A percentile compares a stretch with the other conserved stretches of the same genome.
phyloP scores from a whole-genome alignment of 1,140 invertebrate genomes.

The Drosophila sp. region DNA sequence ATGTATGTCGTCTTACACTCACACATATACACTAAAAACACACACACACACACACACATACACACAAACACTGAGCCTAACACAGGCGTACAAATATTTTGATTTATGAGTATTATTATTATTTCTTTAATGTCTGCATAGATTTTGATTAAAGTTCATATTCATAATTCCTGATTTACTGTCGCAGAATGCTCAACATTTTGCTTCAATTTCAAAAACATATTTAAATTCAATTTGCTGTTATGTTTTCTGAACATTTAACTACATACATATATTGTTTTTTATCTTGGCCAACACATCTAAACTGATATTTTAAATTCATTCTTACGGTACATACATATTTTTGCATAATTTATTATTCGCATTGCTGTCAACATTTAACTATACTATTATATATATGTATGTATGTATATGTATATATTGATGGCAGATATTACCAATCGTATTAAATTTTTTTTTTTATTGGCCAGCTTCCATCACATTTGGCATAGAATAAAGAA shows the following conservation, averaged over 20 bases:
- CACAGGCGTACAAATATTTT: constrained; percentile 40
- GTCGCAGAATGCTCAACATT: constrained; percentile 22
- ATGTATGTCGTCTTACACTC: constrained; percentile 31
- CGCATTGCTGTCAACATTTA: constrained; percentile 40
- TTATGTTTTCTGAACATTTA: constrained; percentile 49
- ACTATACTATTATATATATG: constrained; percentile 25
- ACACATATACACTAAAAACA: constrained; percentile 12
- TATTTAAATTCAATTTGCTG: constrained; percentile 40
- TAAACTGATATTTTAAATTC: constrained; percentile 33
- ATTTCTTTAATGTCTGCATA: constrained; percentile 14
- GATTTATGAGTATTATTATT: background rate
- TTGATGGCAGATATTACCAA: constrained; percentile 17
- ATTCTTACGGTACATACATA: constrained; percentile 12
- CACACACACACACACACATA: constrained; percentile 15
- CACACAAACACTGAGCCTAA: constrained; percentile 15
- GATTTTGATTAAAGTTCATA: constrained; percentile 55
- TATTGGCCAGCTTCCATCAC: constrained; percentile 25
- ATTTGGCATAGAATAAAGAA: constrained; percentile 13
- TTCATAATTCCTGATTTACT: constrained; percentile 53
- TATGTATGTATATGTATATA: constrained; percentile 37
- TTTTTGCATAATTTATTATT: constrained; percentile 46
- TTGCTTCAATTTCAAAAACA: constrained; percentile 37
- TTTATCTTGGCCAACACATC: constrained; percentile 1
- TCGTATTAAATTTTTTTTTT: constrained; percentile 16
- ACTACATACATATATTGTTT: constrained; percentile 31